phyloP scores from a whole-genome alignment of 2,888 invertebrate genomes.

The Venusia cambrica region DNA sequence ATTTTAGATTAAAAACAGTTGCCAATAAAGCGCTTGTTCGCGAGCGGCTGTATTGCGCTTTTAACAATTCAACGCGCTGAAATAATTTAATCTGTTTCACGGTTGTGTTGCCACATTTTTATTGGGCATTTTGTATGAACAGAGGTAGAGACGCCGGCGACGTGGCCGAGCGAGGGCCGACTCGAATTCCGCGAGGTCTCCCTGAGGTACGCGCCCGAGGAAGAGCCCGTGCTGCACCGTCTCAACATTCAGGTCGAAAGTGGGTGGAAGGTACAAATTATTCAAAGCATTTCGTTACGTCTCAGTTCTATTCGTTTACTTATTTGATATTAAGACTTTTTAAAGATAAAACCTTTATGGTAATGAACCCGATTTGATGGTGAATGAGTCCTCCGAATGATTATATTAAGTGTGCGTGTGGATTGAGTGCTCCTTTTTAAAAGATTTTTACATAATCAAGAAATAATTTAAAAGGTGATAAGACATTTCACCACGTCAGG shows the following conservation, averaged over 20 bases:
- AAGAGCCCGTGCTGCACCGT: slow-evolving; percentile 82
- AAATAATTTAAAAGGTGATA: too few relatives aligned
- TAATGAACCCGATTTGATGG: too few relatives aligned
- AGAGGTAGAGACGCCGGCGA: slow-evolving; percentile 74
- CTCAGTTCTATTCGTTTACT: too few relatives aligned
- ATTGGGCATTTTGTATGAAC: slow-evolving; percentile 31
- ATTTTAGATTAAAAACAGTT: slow-evolving; percentile 11
- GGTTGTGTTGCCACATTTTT: slow-evolving; percentile 24
- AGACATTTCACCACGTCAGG: too few relatives aligned
- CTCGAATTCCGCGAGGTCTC: slow-evolving; percentile 81
- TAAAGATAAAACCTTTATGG: too few relatives aligned
- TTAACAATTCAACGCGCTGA: slow-evolving; percentile 30
- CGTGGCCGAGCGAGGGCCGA: slow-evolving; percentile 83
- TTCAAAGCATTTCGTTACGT: too few relatives aligned
- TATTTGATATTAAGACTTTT: too few relatives aligned
- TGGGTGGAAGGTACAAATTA: slow-evolving; percentile 67
- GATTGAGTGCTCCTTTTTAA: too few relatives aligned
- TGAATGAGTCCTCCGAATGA: too few relatives aligned
- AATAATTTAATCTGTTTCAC: slow-evolving; percentile 33
- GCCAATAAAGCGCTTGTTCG: slow-evolving; percentile 17
- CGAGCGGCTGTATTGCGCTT: slow-evolving; percentile 27
- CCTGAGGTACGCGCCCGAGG: slow-evolving; percentile 83
- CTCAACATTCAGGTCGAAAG: slow-evolving; percentile 61
- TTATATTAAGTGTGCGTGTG: too few relatives aligned
- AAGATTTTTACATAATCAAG: too few relatives aligned